These are phyloP conservation scores for Priocnemis perturbator DNA, from an alignment of 2,888 invertebrate species.

Conservation along the genomic window DNA sequence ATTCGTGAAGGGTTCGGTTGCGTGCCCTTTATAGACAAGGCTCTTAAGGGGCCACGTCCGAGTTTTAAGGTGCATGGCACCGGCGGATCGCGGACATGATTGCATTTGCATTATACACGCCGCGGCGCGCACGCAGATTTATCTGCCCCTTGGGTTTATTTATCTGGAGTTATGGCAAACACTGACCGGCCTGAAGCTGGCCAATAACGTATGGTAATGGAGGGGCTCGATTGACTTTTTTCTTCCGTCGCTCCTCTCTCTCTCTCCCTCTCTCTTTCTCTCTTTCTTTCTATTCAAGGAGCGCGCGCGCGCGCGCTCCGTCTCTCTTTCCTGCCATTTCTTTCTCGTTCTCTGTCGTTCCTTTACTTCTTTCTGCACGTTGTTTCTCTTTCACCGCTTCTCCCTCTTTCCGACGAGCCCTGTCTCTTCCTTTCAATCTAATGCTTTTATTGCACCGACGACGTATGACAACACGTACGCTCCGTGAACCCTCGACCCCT, in stretches of 20 bases:
- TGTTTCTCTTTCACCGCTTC: conserved; percentile 20
- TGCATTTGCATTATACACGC: conserved; percentile 75
- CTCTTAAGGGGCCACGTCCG: conserved; percentile 54
- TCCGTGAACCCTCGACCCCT: conserved; percentile 60
- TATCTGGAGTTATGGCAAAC: conserved; percentile 74
- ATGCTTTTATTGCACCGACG: conserved; percentile 57
- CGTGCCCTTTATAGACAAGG: conserved; percentile 58
- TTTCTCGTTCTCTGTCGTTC: conserved; percentile 16
- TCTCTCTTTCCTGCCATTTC: conserved; percentile 4
- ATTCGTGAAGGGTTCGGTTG: conserved; percentile 54
- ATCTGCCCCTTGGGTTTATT: conserved; percentile 72
- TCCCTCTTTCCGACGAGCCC: conserved; percentile 11
- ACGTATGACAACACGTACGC: conserved; percentile 64
- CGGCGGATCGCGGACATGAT: conserved; percentile 66
- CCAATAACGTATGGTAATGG: conserved; percentile 73
- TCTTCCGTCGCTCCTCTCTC: conserved; percentile 35
- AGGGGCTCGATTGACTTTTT: conserved; percentile 66
- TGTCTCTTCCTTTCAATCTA: conserved; percentile 8
- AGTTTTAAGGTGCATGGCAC: conserved; percentile 62
- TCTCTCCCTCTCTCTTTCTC: conserved; percentile 34
- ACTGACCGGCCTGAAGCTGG: conserved; percentile 65
- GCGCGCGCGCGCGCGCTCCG: conserved; percentile 9
- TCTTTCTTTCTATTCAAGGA: conserved; percentile 19
- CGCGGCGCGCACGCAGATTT: conserved; percentile 67
- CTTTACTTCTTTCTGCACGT: conserved; percentile 17